These are phyloP conservation scores for Nothoprocta perdicaria DNA, from an alignment of 2,113 vertebrate genomes.

Conservation along the genomic window DNA sequence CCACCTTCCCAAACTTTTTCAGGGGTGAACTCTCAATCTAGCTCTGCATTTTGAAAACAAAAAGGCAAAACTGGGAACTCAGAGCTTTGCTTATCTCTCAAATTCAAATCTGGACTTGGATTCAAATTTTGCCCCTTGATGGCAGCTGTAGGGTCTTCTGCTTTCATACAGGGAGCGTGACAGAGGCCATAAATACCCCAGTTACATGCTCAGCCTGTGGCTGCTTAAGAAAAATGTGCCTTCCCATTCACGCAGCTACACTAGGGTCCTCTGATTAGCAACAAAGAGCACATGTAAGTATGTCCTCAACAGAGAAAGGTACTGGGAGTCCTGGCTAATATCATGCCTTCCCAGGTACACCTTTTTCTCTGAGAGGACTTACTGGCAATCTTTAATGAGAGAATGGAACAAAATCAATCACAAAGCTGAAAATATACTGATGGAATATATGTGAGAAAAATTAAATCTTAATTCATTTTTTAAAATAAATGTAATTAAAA, in stretches of 20 bases:
- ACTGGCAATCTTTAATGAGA: not conserved
- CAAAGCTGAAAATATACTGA: not conserved
- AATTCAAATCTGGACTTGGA: not conserved
- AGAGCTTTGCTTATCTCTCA: not conserved
- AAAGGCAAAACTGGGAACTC: not conserved
- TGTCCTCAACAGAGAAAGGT: rapidly evolving
- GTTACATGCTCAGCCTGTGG: not conserved
- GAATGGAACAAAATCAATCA: not conserved
- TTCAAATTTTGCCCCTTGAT: not conserved
- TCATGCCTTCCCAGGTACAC: not conserved
- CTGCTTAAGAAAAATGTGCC: not conserved
- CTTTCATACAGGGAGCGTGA: rapidly evolving
- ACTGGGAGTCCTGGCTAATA: not conserved
- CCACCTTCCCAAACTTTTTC: not conserved
- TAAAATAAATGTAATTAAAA: too few species aligned
- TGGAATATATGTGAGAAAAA: not conserved
- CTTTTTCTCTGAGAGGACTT: not conserved
- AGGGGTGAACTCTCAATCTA: not conserved
- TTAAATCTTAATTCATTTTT: not conserved
- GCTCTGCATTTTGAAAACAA: not conserved
- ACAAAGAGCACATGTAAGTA: not conserved
- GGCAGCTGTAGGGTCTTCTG: not conserved
- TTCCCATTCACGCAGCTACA: not conserved
- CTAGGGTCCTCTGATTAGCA: not conserved
- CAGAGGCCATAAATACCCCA: not conserved